These are phyloP conservation scores for Globia sparganii DNA, from an alignment of 2,888 invertebrate species.

Conservation along the genomic window DNA sequence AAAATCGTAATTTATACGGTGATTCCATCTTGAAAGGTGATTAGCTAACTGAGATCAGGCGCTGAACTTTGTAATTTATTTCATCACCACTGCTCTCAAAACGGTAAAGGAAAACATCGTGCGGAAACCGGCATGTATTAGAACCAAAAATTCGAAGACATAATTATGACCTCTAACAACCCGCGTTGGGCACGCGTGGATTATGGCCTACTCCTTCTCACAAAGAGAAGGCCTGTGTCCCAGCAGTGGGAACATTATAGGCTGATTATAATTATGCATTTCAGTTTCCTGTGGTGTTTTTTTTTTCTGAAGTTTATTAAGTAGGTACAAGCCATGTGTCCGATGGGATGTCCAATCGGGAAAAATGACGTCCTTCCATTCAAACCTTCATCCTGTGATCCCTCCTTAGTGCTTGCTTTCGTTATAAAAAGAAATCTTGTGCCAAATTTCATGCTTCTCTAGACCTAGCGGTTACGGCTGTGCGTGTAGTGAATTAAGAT, in stretches of 20 bases:
- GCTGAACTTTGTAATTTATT: neutral
- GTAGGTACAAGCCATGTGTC: too few species aligned
- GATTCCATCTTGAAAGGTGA: conserved; percentile 33
- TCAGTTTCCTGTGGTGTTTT: neutral
- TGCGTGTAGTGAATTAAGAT: too few species aligned
- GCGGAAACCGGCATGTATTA: neutral
- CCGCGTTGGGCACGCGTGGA: neutral
- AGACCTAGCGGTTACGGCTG: too few species aligned
- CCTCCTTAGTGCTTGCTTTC: too few species aligned
- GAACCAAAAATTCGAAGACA: neutral
- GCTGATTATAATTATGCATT: neutral
- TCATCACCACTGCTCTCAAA: neutral
- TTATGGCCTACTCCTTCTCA: neutral
- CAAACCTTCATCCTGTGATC: too few species aligned
- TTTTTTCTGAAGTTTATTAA: neutral
- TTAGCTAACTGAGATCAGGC: conserved; percentile 22
- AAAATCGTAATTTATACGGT: conserved; percentile 30
- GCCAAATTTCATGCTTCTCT: too few species aligned
- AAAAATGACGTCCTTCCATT: too few species aligned
- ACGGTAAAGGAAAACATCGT: neutral
- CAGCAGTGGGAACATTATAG: neutral
- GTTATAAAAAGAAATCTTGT: too few species aligned
- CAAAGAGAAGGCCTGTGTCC: neutral
- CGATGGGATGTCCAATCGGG: too few species aligned
- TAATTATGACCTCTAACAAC: neutral